Evolutionary conservation across 2,888 invertebrate genomes (phyloP), one percentile per base, ranked within the genome.

Genomic region (Eristalinus sepulchralis): DNA sequence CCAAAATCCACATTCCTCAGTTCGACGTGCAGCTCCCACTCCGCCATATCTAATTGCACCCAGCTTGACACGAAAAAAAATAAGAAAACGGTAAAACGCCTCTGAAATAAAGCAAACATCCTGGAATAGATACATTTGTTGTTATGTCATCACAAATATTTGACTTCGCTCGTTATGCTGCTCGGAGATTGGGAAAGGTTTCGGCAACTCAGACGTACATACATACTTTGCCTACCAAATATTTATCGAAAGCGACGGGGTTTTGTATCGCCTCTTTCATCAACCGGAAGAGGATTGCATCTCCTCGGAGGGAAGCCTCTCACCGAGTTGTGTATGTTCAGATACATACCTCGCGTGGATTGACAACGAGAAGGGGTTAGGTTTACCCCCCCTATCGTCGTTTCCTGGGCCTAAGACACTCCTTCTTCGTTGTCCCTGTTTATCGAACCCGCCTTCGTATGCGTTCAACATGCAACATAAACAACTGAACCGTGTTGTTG

Each of bases 121-220:
- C 36, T 63, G 47, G 20, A 59, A 68, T 34, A 36, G 63, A 64
- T 60, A 60, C 55, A 64, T 59, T 36, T n/a, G 57, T 75, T 17
- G 47, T 17, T 17, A 75, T 68, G 67, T 62, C 27, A 31, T 81
- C 34, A 63, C 73, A 85, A 85, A 85, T 85, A 85, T 85, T 85
- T 85, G 36, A 68, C 77, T 77, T 53, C 53, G 39, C 47, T 73
- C 53, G 67, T 59, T 57, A 27, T 27, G 57, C 13, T 57, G 2
- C 8, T 24, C 57, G 47, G 47, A 47, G 47, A 47, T 47, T 47
- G 57, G 9, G 13, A 57, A 57, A 57, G 57, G 57, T 57, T 57
- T 47, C 47, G 47, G 47, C 47, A 17, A 47, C 47, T 27, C 2
- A 27, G 27, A 24, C 24, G 22, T 11, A 55, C 55, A 22, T 10